phyloP scores from a whole-genome alignment of 2,113 vertebrate species.

The Scalopus aquaticus region DNA sequence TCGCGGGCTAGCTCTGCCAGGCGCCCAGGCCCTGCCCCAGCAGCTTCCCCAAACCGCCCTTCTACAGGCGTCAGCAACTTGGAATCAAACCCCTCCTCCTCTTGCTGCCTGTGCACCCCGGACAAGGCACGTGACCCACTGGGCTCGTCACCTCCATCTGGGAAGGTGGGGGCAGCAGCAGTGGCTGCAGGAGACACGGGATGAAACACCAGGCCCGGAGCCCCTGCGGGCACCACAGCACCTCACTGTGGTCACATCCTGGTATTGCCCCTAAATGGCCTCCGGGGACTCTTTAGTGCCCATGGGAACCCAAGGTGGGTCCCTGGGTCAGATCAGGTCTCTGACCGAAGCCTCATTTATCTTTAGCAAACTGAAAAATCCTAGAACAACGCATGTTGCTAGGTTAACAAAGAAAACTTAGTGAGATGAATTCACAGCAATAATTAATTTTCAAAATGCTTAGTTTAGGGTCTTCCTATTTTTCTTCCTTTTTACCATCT shows the following conservation, averaged over 20 bases:
- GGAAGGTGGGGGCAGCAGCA: background rate
- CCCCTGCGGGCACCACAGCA: background rate
- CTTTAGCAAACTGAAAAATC: background rate
- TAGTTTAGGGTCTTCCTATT: background rate
- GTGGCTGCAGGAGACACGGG: fast-evolving
- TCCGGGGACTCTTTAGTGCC: background rate
- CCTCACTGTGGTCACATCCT: no score
- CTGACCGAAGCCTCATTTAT: background rate
- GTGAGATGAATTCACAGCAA: background rate
- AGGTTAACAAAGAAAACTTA: background rate
- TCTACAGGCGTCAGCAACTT: background rate
- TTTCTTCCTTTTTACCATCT: background rate
- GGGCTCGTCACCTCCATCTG: fast-evolving
- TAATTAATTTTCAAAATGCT: background rate
- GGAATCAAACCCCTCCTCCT: background rate
- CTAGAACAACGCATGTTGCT: background rate
- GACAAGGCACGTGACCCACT: background rate
- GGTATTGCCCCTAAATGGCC: background rate
- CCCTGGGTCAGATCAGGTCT: background rate
- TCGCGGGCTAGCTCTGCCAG: background rate
- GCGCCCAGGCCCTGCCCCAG: background rate
- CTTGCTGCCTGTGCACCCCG: background rate
- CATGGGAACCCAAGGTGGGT: fast-evolving
- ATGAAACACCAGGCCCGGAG: background rate
- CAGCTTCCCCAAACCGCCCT: background rate